phyloP scores from a whole-genome alignment of 2,797 vertebrate species.

The Aplochiton taeniatus region DNA sequence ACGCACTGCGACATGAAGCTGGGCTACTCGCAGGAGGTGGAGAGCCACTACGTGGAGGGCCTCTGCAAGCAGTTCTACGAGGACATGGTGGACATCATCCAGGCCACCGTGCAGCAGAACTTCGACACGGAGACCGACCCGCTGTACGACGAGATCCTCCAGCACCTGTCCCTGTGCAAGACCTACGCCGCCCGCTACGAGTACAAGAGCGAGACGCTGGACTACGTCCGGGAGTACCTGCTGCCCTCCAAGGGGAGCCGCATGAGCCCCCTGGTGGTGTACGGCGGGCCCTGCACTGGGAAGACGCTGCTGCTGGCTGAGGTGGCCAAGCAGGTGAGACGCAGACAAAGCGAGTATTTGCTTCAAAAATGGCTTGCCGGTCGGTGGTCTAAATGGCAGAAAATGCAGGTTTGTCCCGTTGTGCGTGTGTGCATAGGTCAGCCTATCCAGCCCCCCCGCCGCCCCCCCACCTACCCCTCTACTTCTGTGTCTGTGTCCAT shows the following conservation, averaged over 20 bases:
- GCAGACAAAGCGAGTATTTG: neutral
- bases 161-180: conserved; percentile 94
- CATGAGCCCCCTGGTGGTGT: conserved; percentile 87
- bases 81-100: conserved; percentile 99
- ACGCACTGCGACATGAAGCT: conserved; percentile 99
- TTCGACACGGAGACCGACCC: conserved; percentile 93
- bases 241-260: conserved; percentile 87
- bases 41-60: conserved; percentile 97
- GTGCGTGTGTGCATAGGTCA: neutral
- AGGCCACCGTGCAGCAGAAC: conserved; percentile 97
- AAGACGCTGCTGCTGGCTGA: conserved; percentile 95
- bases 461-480: too few relatives aligned
- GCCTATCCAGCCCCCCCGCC: conserved; percentile 35
- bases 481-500: conserved; percentile 53
- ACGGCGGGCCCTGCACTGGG: conserved; percentile 94
- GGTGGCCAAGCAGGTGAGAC: conserved; percentile 92
- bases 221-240: conserved; percentile 88
- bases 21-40: conserved; percentile 95
- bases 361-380: neutral
- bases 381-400: too few relatives aligned
- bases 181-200: conserved; percentile 88
- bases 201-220: conserved; percentile 89
- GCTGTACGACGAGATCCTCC: conserved; percentile 93
- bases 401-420: too few relatives aligned
- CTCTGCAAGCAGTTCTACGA: conserved; percentile 99